Evolutionary conservation across 2,797 vertebrate genomes (phyloP), one percentile per base, ranked within the genome.

Genomic region (Takifugu rubripes): DNA sequence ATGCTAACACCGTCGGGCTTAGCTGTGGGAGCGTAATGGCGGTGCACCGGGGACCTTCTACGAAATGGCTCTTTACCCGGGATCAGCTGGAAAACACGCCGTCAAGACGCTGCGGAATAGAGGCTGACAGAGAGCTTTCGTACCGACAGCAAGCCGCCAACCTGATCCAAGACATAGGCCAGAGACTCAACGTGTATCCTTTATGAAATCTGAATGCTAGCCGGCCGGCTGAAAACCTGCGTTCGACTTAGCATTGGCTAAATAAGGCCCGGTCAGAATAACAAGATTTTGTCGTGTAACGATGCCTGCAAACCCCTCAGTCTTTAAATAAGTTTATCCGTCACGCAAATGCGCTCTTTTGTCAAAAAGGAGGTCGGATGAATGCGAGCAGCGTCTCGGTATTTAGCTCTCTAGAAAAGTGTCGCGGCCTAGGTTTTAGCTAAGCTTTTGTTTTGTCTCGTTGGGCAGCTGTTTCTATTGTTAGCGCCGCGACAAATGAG

Each of bases 101-200:
- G 77, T 96, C 95, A 29, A 93, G 96, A 62, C 94, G 95, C 86
- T 91, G 92, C 86, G 96, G 95, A 10, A 90, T 98, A 54, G 96
- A 98, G 85, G 91, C 94, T 26, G 96, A 99, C 85, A 90, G 93
- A 82, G 96, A 98, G 87, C 92, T 98, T 10, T 97, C 96, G 0
- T 97, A 94, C 88, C 93, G 96, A 59, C 96, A 99, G 79, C 96
- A 98, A 82, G 96, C 96, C 72, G 96, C 96, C 73, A 99, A 98
- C 88, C 86, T 98, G 9, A 94, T 99, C 84, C 96, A 99, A 74
- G 96, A 98, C 1, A 98, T 99, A 90, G 96, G 96, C 73, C 96
- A 98, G 91, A 93, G 95, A 74, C 94, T 98, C 84, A 98, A 96
- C 87, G 96, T 98, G 96, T 99, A 98, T 98, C 96, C 95, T 93